phyloP scores from a whole-genome alignment of 2,113 vertebrate species.

The Lepidothrix coronata region DNA sequence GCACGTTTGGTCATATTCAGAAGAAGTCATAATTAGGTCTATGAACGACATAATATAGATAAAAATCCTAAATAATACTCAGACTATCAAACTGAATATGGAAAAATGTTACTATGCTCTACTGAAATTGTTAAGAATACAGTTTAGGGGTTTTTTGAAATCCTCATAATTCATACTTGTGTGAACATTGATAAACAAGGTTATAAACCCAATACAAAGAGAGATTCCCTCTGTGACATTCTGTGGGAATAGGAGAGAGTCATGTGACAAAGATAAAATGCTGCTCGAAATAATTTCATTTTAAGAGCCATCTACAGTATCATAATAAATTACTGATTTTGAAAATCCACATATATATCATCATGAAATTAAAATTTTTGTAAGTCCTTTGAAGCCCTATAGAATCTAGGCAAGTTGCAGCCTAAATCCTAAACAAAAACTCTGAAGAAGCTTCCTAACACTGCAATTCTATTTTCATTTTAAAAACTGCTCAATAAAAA shows the following conservation, averaged over 20 bases:
- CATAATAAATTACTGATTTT: not conserved
- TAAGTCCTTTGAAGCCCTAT: not conserved
- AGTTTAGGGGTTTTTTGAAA: fast-evolving
- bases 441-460: not conserved
- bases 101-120: not conserved
- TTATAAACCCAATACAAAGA: not conserved
- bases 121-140: not conserved
- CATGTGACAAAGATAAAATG: not conserved
- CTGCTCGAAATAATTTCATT: not conserved
- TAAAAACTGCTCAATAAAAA: not conserved
- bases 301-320: not conserved
- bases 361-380: not conserved
- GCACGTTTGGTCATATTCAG: not conserved
- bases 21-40: not conserved
- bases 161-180: not conserved
- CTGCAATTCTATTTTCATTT: not conserved
- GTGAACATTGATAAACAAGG: not conserved
- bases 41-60: not conserved
- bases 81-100: not conserved
- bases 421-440: not conserved
- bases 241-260: not conserved
- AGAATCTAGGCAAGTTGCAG: not conserved
- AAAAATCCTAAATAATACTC: not conserved
- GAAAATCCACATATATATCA: not conserved
- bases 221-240: not conserved